Conservation (phyloP, 2,113 vertebrate genomes). For the Eubucco bourcierii region DNA sequence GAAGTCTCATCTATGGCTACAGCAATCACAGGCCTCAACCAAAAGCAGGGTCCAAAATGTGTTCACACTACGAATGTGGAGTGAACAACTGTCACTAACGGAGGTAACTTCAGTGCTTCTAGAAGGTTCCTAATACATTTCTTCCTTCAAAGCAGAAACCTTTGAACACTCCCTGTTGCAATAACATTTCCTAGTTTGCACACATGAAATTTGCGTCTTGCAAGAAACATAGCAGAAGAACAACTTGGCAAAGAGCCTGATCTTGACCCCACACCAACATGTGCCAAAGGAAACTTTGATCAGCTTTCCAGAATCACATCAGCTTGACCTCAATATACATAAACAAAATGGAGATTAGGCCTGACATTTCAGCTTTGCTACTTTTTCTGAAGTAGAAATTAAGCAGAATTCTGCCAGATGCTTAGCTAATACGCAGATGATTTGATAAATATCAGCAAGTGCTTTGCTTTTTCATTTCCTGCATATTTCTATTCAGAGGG, state of each 20-base stretch:
- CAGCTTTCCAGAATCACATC: background rate
- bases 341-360: background rate
- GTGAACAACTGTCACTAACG: background rate
- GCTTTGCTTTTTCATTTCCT: background rate
- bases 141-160: background rate
- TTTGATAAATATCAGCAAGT: background rate
- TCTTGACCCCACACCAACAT: background rate
- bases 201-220: background rate
- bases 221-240: background rate
- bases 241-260: background rate
- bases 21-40: background rate
- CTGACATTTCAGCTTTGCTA: background rate
- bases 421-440: background rate
- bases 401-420: background rate
- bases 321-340: background rate
- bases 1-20: background rate
- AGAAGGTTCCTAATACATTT: background rate
- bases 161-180: background rate
- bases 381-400: background rate
- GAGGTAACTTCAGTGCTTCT: background rate
- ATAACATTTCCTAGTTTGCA: background rate
- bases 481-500: background rate
- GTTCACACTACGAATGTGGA: accelerated
- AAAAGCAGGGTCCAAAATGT: background rate
- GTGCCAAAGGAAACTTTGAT: background rate